Conservation (phyloP, 2,888 invertebrate species). For the Cactoblastis cactorum region DNA sequence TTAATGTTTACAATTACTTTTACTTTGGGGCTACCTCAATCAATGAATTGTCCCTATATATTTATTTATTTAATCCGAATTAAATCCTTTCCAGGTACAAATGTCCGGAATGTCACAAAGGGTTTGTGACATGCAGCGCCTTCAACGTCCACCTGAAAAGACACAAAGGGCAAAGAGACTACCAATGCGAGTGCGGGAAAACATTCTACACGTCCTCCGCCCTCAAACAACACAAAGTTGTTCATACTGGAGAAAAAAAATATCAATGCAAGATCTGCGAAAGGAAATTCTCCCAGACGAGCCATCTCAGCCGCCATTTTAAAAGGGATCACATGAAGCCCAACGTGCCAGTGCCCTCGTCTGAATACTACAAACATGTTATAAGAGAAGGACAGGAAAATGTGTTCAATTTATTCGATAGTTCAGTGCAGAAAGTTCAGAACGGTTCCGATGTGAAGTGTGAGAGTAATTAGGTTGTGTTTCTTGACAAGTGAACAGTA, state of each 20-base stretch:
- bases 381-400: constrained; percentile 31
- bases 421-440: constrained; percentile 14
- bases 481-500: too few relatives aligned
- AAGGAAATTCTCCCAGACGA: constrained; percentile 65
- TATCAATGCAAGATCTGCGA: constrained; percentile 70
- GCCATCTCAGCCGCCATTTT: constrained; percentile 65
- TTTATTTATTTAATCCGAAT: too few relatives aligned
- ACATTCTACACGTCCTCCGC: constrained; percentile 70
- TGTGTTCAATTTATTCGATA: constrained; percentile 35
- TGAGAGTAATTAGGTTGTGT: constrained; percentile 40
- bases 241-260: constrained; percentile 68
- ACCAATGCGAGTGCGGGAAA: constrained; percentile 69
- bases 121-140: constrained; percentile 65
- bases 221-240: constrained; percentile 64
- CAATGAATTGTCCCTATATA: too few relatives aligned
- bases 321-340: constrained; percentile 64
- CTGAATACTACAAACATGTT: constrained; percentile 52
- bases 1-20: too few relatives aligned
- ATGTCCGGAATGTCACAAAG: constrained; percentile 62
- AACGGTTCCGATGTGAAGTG: constrained; percentile 33
- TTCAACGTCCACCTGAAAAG: constrained; percentile 66
- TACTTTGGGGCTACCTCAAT: too few relatives aligned
- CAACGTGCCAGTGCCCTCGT: constrained; percentile 50
- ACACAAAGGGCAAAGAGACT: constrained; percentile 67
- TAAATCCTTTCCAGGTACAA: constrained; percentile 58